Percentiles rank a stretch among this genome's conserved stretches.
These are phyloP conservation scores for Melanerpes formicivorus DNA, from an alignment of 2,113 vertebrate species.

Conservation along the genomic window DNA sequence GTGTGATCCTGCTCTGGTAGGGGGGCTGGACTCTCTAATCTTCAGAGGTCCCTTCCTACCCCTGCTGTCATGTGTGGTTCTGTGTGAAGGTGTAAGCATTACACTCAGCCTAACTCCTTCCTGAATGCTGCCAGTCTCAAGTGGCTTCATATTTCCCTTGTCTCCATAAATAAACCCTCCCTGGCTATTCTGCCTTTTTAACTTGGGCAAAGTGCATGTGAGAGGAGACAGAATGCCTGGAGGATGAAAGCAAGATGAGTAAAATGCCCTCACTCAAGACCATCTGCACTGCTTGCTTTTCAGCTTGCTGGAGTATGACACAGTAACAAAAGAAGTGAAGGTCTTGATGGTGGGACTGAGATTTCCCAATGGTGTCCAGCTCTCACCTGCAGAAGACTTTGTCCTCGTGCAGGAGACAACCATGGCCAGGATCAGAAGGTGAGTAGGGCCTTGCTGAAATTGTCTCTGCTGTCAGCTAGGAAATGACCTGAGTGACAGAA, in stretches of 20 bases:
- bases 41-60: too few relatives aligned
- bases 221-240: not conserved
- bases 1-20: too few relatives aligned
- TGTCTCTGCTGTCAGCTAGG: not conserved
- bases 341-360: slow-evolving; percentile 92
- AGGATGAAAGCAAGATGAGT: not conserved
- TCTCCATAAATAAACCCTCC: not conserved
- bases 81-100: not conserved
- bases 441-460: not conserved
- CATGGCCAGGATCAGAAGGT: slow-evolving; percentile 95
- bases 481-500: not conserved
- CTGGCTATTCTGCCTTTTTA: not conserved
- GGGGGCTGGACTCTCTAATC: too few relatives aligned
- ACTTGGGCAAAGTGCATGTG: not conserved
- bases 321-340: slow-evolving; percentile 83
- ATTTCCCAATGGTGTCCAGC: slow-evolving; percentile 95
- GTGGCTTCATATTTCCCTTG: not conserved
- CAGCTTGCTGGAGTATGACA: slow-evolving; percentile 92
- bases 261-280: not conserved
- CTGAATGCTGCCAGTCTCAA: not conserved
- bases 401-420: slow-evolving; percentile 92
- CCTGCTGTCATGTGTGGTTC: too few relatives aligned
- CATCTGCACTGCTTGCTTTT: not conserved
- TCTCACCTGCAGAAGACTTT: slow-evolving; percentile 93
- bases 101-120: not conserved